Evolutionary conservation across 1,140 invertebrate genomes (phyloP).

Genomic region (Trachymyrmex cornetzi): DNA sequence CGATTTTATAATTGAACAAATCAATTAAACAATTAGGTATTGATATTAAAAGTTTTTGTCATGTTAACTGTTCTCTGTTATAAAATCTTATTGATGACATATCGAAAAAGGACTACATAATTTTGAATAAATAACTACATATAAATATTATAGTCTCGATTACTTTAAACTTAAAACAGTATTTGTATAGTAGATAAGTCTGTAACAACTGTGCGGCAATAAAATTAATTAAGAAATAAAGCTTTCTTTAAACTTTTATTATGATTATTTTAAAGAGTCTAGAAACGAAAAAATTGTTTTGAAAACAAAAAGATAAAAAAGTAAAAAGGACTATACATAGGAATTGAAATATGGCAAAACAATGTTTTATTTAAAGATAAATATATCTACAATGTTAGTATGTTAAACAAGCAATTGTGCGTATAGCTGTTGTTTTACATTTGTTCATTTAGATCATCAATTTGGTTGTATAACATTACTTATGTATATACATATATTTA

Average conservation of each 20-base stretch:
- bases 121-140: slow-evolving; percentile 21
- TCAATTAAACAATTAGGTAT: not conserved
- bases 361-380: slow-evolving; percentile 21
- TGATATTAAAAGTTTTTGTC: not conserved
- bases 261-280: not conserved
- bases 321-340: not conserved
- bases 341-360: not conserved
- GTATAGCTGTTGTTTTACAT: not conserved
- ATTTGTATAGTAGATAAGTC: slow-evolving; percentile 45
- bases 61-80: not conserved
- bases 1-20: slow-evolving; percentile 16
- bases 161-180: slow-evolving; percentile 35
- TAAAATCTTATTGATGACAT: not conserved
- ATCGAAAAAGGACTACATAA: not conserved
- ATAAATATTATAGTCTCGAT: not conserved
- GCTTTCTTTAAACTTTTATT: not conserved
- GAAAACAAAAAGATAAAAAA: not conserved
- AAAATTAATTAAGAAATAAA: slow-evolving; percentile 9
- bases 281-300: not conserved
- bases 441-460: not conserved
- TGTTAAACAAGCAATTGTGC: not conserved
- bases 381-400: not conserved
- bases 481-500: no score
- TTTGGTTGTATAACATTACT: no score
- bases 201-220: slow-evolving; percentile 3